Base-by-base conservation (phyloP, 2,888 invertebrate species). In the Trichacis sp. region DNA sequence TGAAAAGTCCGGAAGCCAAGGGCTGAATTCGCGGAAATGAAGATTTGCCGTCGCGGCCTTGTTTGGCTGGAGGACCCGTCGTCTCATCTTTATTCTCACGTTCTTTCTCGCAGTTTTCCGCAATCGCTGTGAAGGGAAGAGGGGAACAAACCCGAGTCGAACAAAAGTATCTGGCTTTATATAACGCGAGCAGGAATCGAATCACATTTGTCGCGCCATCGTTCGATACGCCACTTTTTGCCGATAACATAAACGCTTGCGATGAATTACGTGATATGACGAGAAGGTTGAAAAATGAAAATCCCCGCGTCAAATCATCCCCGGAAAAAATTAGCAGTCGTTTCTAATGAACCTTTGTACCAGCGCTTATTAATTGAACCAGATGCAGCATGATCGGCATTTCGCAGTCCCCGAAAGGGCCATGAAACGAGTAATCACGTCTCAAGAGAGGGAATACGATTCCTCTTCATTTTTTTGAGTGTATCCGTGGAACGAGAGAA, bases 1-100 rank as follows among this genome's bases (percentile, higher is more conserved):
- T 73, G 73, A 69, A 72, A 73, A 78, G 77, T 75, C 73, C 74
- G 69, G 77, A 79, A 76, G 74, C 74, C 71, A 71, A 71, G 68
- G 73, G 72, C 72, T 73, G 77, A 74, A 70, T 71, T 74, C 72
- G 73, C 73, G 77, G 73, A 75, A 76, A 75, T 74, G 76, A 77
- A 77, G 77, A 77, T 73, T 68, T 70, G 61, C n/a, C n/a, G n/a
- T n/a, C n/a, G n/a, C n/a, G 69, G 71, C 50, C 56, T 47, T 67
- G 54, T 64, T 55, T 61, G 47, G 46, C 18, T 47, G 57, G 6
- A 40, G 54, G 46, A n/a, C n/a, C n/a, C n/a, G n/a, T n/a, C n/a
- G n/a, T n/a, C n/a, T n/a, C n/a, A n/a, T n/a, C n/a, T n/a, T n/a
- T n/a, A n/a, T n/a, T n/a, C n/a, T n/a, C n/a, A n/a, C n/a, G n/a